These are phyloP conservation scores for Ceryle rudis DNA, from an alignment of 2,797 vertebrate species.

Conservation along the genomic window DNA sequence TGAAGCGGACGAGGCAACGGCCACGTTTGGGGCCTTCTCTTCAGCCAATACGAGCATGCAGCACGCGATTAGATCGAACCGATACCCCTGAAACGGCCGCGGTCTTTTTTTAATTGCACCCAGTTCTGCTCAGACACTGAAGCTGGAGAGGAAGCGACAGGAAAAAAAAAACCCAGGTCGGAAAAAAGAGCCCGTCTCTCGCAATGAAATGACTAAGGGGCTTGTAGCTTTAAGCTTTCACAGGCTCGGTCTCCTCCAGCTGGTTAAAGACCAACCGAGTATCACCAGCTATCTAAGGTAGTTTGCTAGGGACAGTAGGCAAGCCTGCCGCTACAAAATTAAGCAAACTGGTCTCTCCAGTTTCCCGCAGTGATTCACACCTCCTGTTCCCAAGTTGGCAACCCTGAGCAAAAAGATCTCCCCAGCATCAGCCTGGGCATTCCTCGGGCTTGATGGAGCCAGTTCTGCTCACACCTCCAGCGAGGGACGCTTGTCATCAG, in stretches of 20 bases:
- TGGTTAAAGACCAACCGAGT: slow-evolving; percentile 17
- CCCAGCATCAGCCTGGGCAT: neutral
- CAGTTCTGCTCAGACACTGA: neutral
- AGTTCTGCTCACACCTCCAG: neutral
- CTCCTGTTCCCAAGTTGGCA: neutral
- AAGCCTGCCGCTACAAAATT: neutral
- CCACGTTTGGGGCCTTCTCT: neutral
- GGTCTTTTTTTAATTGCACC: neutral
- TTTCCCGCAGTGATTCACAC: neutral
- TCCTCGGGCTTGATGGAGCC: neutral
- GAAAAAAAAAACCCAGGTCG: neutral
- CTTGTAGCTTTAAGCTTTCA: neutral
- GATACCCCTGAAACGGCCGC: neutral
- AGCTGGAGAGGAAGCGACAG: neutral
- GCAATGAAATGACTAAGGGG: neutral
- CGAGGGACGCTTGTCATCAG: neutral
- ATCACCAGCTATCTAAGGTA: neutral
- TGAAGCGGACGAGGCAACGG: neutral
- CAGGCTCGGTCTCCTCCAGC: neutral
- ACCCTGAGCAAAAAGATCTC: neutral
- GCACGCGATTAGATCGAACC: neutral
- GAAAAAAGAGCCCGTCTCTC: neutral
- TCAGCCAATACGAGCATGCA: neutral
- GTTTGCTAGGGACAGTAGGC: neutral
- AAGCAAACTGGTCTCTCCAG: neutral